phyloP scores from a whole-genome alignment of 2,797 vertebrate species.

The Periophthalmus magnuspinnatus region DNA sequence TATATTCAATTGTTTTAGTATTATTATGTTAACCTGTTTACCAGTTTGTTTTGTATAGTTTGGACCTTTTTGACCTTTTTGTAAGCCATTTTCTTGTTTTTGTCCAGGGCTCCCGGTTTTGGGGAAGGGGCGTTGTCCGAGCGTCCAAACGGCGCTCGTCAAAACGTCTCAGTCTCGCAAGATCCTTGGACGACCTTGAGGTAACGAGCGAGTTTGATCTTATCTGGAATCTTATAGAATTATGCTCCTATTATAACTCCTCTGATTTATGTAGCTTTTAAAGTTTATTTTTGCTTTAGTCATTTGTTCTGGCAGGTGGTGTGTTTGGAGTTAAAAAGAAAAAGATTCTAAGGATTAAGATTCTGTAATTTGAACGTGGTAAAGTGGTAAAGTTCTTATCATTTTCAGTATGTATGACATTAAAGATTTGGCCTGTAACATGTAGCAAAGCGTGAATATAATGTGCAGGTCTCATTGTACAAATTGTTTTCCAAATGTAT shows the following conservation, averaged over 20 bases:
- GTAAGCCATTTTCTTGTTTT: constrained; percentile 15
- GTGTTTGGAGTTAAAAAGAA: no score
- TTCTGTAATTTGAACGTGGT: no score
- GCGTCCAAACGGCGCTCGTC: constrained; percentile 82
- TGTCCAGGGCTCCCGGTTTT: constrained; percentile 80
- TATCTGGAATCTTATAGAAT: neutral
- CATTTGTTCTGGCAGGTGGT: no score
- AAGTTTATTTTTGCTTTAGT: no score
- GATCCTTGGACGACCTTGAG: constrained; percentile 95
- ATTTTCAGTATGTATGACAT: no score
- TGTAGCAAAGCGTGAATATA: no score
- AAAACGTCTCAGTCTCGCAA: constrained; percentile 89
- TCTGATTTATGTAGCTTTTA: no score
- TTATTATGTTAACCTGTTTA: neutral
- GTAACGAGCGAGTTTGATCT: constrained; percentile 65
- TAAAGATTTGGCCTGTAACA: no score
- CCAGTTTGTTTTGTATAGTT: neutral
- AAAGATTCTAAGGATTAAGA: no score
- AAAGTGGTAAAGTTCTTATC: no score
- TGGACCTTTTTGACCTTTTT: neutral
- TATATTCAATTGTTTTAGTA: neutral
- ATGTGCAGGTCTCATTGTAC: no score
- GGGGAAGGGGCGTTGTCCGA: constrained; percentile 75
- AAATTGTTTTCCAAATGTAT: no score
- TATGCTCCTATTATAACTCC: neutral